Conservation (phyloP, 1,140 invertebrate genomes). For the Hylaeus volcanicus region DNA sequence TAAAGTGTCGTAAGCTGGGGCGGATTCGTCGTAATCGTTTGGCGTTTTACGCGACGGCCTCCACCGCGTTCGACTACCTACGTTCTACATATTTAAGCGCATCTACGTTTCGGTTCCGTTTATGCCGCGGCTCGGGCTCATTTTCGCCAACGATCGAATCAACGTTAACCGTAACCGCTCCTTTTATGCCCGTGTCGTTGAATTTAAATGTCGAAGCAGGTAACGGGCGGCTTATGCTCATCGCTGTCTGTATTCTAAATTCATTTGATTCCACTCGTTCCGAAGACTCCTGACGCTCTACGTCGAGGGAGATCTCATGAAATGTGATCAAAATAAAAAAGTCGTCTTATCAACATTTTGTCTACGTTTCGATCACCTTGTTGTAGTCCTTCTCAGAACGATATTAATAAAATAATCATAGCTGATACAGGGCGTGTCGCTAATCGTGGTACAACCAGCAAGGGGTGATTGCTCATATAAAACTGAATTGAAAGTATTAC, state of each 20-base stretch:
- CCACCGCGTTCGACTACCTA: slow-evolving; percentile 2
- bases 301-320: too few relatives aligned
- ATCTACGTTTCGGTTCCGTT: slow-evolving; percentile 11
- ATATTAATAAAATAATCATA: too few relatives aligned
- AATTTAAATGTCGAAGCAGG: not conserved
- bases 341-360: too few relatives aligned
- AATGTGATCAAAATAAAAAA: too few relatives aligned
- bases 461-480: too few relatives aligned
- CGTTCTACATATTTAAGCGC: slow-evolving; percentile 35
- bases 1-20: slow-evolving; percentile 50
- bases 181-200: slow-evolving; percentile 14
- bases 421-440: too few relatives aligned
- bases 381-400: too few relatives aligned
- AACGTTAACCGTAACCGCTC: slow-evolving; percentile 8
- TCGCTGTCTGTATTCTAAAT: not conserved
- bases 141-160: slow-evolving; percentile 31
- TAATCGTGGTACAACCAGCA: too few relatives aligned
- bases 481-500: too few relatives aligned
- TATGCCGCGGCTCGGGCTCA: not conserved
- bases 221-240: slow-evolving; percentile 5
- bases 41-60: slow-evolving; percentile 47
- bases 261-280: not conserved
- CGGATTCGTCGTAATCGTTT: slow-evolving; percentile 46
- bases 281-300: not conserved
- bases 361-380: too few relatives aligned